phyloP scores from a whole-genome alignment of 2,797 vertebrate species.

The Malacoraja senta region DNA sequence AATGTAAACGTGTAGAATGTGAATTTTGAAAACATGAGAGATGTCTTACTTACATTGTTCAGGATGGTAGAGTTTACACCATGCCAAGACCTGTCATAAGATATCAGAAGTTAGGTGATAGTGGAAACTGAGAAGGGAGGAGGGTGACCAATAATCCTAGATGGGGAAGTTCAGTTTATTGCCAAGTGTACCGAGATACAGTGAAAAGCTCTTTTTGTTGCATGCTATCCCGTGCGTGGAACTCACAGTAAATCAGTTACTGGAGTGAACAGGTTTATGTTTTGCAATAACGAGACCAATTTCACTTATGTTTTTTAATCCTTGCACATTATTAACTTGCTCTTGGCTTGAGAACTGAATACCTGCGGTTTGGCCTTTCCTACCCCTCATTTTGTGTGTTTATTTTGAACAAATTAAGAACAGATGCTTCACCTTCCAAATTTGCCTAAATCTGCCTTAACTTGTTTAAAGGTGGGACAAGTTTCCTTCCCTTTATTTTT shows the following conservation, averaged over 20 bases:
- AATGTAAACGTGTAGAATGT: not conserved
- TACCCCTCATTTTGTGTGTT: not conserved
- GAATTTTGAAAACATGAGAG: not conserved
- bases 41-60: not conserved
- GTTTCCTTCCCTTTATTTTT: not conserved
- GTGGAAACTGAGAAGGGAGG: no score
- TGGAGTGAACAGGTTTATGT: not conserved
- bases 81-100: not conserved
- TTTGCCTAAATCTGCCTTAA: not conserved
- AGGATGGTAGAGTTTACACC: not conserved
- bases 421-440: not conserved
- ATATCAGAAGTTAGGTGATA: not conserved
- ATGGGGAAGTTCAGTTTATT: no score
- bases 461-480: not conserved
- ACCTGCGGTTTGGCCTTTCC: not conserved
- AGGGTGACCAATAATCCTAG: no score
- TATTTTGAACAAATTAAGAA: not conserved
- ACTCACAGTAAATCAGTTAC: no score
- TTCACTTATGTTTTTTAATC: not conserved
- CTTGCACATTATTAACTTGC: not conserved
- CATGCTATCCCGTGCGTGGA: no score
- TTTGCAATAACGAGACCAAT: not conserved
- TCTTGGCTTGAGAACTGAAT: not conserved
- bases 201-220: no score
- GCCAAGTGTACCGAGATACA: no score